These are phyloP conservation scores for Malurus leucopterus DNA, from an alignment of 2,797 vertebrate genomes.

Conservation along the genomic window DNA sequence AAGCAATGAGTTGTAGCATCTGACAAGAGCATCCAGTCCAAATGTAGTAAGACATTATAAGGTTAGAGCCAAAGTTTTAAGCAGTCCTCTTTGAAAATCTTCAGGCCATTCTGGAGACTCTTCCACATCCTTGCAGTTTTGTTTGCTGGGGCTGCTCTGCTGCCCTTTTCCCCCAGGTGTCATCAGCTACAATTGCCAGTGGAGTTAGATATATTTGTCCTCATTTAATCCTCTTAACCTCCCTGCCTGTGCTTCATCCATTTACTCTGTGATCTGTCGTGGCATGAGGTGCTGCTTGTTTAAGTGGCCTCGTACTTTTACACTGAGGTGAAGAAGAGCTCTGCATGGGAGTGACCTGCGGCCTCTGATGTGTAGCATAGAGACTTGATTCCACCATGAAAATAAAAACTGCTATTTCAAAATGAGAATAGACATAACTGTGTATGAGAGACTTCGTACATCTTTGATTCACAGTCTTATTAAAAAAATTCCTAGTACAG, in stretches of 20 bases:
- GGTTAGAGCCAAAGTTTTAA: not conserved
- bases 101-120: not conserved
- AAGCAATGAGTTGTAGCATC: not conserved
- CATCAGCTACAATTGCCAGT: not conserved
- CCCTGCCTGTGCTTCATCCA: not conserved
- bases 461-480: not conserved
- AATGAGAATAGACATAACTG: not conserved
- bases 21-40: not conserved
- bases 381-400: rapidly evolving
- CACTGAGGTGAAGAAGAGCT: not conserved
- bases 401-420: not conserved
- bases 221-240: rapidly evolving
- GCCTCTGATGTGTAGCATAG: not conserved
- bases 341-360: not conserved
- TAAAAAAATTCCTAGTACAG: not conserved
- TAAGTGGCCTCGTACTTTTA: not conserved
- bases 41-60: not conserved
- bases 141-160: not conserved
- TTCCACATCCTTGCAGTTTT: not conserved
- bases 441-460: not conserved
- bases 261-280: not conserved
- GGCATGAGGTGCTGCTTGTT: not conserved
- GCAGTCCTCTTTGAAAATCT: not conserved
- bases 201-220: not conserved
- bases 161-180: not conserved